Conservation (phyloP, 2,113 vertebrate species). For the rat (Rattus norvegicus) region DNA sequence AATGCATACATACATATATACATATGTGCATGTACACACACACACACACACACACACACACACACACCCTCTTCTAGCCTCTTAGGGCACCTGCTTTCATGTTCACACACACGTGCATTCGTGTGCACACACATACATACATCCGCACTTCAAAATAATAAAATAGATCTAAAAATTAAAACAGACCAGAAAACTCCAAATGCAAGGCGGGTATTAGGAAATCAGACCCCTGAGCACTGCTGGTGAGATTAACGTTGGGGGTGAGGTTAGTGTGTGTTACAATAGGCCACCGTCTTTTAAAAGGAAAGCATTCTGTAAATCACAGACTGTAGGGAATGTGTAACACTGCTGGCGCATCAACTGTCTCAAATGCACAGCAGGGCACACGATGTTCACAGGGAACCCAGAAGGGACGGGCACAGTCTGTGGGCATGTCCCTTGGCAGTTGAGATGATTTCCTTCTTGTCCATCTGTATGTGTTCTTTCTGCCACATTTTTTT, state of each 20-base stretch:
- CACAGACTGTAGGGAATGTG: fast-evolving
- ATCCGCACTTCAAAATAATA: neutral
- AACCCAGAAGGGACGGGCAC: fast-evolving
- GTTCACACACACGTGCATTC: neutral
- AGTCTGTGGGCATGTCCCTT: fast-evolving
- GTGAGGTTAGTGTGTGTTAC: neutral
- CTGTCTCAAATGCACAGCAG: fast-evolving
- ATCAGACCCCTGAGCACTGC: neutral
- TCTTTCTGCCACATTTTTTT: neutral
- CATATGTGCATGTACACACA: too few species aligned
- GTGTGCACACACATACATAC: fast-evolving
- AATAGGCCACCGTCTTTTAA: too few species aligned
- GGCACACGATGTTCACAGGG: too few species aligned
- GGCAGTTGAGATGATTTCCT: neutral
- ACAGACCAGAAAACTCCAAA: neutral
- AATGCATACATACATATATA: too few species aligned
- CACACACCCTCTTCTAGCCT: neutral
- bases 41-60: too few species aligned
- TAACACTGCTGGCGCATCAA: fast-evolving
- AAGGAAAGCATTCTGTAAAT: neutral
- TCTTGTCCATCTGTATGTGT: neutral
- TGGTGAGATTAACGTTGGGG: neutral
- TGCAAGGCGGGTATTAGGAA: too few species aligned
- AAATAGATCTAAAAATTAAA: neutral
- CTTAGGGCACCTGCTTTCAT: neutral